Base-by-base conservation (phyloP, 2,888 invertebrate genomes). In the Brachyptera putata region DNA sequence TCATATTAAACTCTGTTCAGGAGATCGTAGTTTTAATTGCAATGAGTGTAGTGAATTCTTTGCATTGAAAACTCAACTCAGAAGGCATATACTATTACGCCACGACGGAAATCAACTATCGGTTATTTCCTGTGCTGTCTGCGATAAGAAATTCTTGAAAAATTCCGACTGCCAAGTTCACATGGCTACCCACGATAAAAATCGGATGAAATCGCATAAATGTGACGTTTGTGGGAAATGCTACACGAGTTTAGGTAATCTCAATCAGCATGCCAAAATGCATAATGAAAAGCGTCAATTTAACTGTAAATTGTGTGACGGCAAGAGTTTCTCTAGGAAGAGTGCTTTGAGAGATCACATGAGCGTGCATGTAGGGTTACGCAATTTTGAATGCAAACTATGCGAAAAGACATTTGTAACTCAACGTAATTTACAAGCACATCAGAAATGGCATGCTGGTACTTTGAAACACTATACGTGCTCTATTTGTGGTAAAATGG, bases 221-320 rank as follows among this genome's bases (percentile, higher is more conserved):
- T 66, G 66, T 36, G 43, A 37, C 16, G 53, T 57, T 16, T 66
- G 66, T 60, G 62, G 63, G n/a, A 65, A 65, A 26, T 56, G 58
- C 43, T 66, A 65, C 56, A 58, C 63, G 24, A 63, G 62, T 39
- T 26, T 60, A 14, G 62, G 65, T 1, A 65, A 65, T 43, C 57
- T 66, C 25, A 63, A 61, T 53, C 63, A 63, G 16, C 66, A 66
- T 55, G 37, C 60, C 18, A 64, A 60, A 57, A 61, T 56, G 18
- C 66, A 66, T 59, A 48, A 56, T n/a, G 57, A 59, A n/a, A 48
- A 63, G 14, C 57, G 58, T 7, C 61, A 57, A 0, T 61, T 62
- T 36, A 62, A 63, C 24, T 66, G 66, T 58, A 53, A 56, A 14
- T 13, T 62, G 4, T 66, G 66, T 50, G 61, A 60, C 3, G n/a